Base-by-base conservation (phyloP, 92 coral and sea anemone species). In the Hydrozoanthus gracilis region DNA sequence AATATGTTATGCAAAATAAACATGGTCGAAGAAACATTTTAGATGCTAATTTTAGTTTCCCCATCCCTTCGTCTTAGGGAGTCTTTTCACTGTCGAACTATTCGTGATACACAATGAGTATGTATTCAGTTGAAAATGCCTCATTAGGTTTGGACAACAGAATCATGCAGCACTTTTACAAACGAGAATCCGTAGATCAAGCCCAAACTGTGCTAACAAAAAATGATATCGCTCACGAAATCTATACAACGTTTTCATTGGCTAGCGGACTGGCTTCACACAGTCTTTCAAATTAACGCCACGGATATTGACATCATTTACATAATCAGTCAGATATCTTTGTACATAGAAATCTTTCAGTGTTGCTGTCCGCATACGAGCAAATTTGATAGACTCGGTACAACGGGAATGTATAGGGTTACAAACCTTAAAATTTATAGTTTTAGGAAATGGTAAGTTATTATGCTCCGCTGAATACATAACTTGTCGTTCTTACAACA, bases 211-310 rank as follows among this genome's bases (percentile, higher is more conserved):
- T 20, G 61, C 64, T 64, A 66, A n/a, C 6, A 78, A 47, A 64
- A 51, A 48, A 64, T 73, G 64, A 80, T 60, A 80, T 46, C 75
- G 10, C n/a, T 80, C 69, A 49, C 46, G 69, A 80, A 80, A 47
- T 48, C 44, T 27, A 1, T 46, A 64, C 74, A 70, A 16, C 1
- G 44, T 27, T 80, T 80, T 80, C 85, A 80, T 80, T 80, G 85
- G 85, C 70, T 65, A 3, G 55, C 17, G 8, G 44, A 13, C 12
- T 49, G 85, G 48, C 44, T 45, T 80, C 85, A 80, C 74, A 80
- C 74, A 17, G 85, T 49, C 74, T 80, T 80, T 80, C 74, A 80
- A 80, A 80, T 80, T 80, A 80, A 80, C 74, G 69, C 85, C 45
- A 47, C 17, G 8, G 48, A 65, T 51, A 65, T 65, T 80, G 85